phyloP scores from a whole-genome alignment of 37 sponge, comb jelly and placozoan species.

The Diacarnus erythraeanus region DNA sequence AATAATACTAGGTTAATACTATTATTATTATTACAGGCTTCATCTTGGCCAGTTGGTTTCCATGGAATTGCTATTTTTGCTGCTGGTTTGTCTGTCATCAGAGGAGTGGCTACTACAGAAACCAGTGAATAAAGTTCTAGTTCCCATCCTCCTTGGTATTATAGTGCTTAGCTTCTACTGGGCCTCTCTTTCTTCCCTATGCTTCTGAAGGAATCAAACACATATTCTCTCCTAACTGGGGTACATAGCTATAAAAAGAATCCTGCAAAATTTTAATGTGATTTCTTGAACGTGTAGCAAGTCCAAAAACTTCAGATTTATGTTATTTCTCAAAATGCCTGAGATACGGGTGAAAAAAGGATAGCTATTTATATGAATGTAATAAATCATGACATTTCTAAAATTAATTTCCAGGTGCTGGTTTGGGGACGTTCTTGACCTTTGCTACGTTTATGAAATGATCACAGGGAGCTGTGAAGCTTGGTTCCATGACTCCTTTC shows the following conservation, averaged over 20 bases:
- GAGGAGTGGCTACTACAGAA: slow-evolving; percentile 84
- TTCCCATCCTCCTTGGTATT: slow-evolving; percentile 68
- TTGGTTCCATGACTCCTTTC: slow-evolving; percentile 69
- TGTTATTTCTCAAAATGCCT: slow-evolving; percentile 90
- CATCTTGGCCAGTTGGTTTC: slow-evolving; percentile 59
- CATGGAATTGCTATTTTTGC: slow-evolving; percentile 40
- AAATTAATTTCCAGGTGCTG: slow-evolving; percentile 55
- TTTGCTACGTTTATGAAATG: slow-evolving; percentile 85
- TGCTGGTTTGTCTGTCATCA: slow-evolving; percentile 48
- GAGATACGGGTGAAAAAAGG: slow-evolving; percentile 81
- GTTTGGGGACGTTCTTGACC: slow-evolving; percentile 64
- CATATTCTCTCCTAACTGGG: slow-evolving; percentile 85
- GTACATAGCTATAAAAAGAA: slow-evolving; percentile 18
- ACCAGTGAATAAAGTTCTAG: slow-evolving; percentile 69
- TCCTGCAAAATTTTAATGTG: background rate
- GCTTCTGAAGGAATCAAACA: slow-evolving; percentile 67
- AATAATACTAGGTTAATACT: background rate
- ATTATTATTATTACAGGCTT: slow-evolving; percentile 29
- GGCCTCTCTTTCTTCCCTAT: slow-evolving; percentile 72
- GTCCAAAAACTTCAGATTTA: slow-evolving; percentile 22
- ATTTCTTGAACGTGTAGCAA: slow-evolving; percentile 13
- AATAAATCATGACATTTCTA: background rate
- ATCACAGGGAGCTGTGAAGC: slow-evolving; percentile 70
- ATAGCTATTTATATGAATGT: slow-evolving; percentile 22
- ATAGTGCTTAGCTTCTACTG: slow-evolving; percentile 73